Percentiles rank a stretch among this genome's conserved stretches.
Evolutionary conservation across 2,888 invertebrate genomes (phyloP).

Genomic region (Lochmaea capreae): DNA sequence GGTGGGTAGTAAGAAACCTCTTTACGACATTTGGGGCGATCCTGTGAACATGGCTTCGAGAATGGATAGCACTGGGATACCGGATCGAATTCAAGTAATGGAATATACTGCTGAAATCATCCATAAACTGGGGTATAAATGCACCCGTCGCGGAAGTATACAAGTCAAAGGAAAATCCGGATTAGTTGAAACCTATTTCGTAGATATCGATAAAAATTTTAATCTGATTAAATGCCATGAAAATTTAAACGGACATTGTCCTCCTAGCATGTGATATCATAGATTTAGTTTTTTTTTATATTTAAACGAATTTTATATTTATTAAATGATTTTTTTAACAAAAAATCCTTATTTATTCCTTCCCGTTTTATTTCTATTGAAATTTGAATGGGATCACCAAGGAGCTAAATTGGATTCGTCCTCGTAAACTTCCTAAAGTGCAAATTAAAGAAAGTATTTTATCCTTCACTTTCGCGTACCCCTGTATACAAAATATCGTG

Average conservation of each 20-base stretch:
- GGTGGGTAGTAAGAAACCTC: slow-evolving; percentile 91
- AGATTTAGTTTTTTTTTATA: background rate
- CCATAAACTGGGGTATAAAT: slow-evolving; percentile 75
- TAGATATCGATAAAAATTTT: slow-evolving; percentile 71
- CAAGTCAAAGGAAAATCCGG: slow-evolving; percentile 78
- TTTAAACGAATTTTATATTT: background rate
- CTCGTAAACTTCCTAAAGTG: too few relatives aligned
- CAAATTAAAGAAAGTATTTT: too few relatives aligned
- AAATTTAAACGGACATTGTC: background rate
- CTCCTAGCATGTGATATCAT: background rate
- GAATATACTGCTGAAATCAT: slow-evolving; percentile 78
- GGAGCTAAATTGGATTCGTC: too few relatives aligned
- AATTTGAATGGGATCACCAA: background rate
- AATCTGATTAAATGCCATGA: slow-evolving; percentile 45
- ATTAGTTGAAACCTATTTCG: slow-evolving; percentile 78
- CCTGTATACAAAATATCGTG: too few relatives aligned
- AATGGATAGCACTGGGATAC: slow-evolving; percentile 92
- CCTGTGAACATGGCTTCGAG: slow-evolving; percentile 96
- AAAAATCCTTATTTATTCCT: background rate
- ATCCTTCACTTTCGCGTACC: too few relatives aligned
- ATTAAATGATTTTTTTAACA: background rate
- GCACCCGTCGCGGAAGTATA: slow-evolving; percentile 77
- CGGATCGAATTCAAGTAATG: slow-evolving; percentile 68
- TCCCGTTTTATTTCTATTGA: background rate
- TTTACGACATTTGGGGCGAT: slow-evolving; percentile 98